Evolutionary conservation across 2,113 vertebrate genomes (phyloP), one percentile per base, ranked within the genome.

Genomic region (Piliocolobus tephrosceles): DNA sequence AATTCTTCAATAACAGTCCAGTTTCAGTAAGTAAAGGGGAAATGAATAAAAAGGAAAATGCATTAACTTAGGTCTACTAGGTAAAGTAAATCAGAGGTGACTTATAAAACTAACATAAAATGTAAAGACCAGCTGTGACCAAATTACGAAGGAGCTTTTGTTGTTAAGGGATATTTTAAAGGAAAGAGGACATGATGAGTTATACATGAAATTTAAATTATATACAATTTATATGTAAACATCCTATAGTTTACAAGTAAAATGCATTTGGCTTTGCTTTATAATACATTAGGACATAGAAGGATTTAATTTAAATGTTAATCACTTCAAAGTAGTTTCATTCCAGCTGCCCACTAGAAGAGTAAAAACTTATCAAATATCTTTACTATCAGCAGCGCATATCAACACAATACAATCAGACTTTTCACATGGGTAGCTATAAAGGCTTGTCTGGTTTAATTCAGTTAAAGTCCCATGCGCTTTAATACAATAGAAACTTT

Each of bases 381-480:
- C 97, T 96, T 96, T 90, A 94, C 81, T 95, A 97, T 98, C 52
- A 11, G 78, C 88, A 93, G 95, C 96, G 95, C 96, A 83, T 11
- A 86, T 92, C 94, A 97, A 97, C 97, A 98, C 94, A 96, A 88
- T 50, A 97, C 97, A 98, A 91, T 91, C 87, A 98, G 61, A 98
- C 98, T 98, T 99, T 98, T 97, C 96, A 96, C 93, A 96, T 97
- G 97, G 98, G 97, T 96, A 96, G 97, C 97, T 97, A 98, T 78
- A 98, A 98, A 98, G 72, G 55, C 83, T 98, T 98, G 93, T 98
- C 98, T 98, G 64, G 95, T 98, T 99, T 99, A 98, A 99, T 98
- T 98, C 98, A 98, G 98, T 97, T 95, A 97, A 57, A 98, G 98
- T 98, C 98, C 98, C 95, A 87, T 95, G 97, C 98, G 98, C 97